Base-by-base conservation (phyloP, 2,888 invertebrate genomes). In the Dryadula phaetusa region DNA sequence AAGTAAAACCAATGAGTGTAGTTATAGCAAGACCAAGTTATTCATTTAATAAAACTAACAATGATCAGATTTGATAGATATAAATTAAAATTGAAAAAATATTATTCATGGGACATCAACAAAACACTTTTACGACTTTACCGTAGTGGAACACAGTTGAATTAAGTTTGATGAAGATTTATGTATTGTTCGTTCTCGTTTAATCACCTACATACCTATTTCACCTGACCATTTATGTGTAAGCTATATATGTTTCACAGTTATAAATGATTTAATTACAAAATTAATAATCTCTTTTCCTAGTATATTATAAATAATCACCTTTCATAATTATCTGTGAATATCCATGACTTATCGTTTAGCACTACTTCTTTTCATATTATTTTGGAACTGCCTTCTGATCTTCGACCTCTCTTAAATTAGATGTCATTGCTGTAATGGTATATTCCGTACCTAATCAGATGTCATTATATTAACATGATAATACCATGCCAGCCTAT, bases 91-190 rank as follows among this genome's bases (percentile, higher is more conserved):
- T 22, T 40, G 22, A 3, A 22, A 22, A 40, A 56, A 40, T 56
- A 56, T 40, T 40, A 60, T 60, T 46, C 60, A 28, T 18, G n/a
- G 14, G 40, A 18, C 60, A 60, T 46, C 60, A 44, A 63, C 12
- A 54, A 28, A 54, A 63, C 63, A 32, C 42, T 37, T 63, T 63
- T 63, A 53, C 53, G 63, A 44, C 28, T 63, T 28, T 22, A 44
- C 44, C 60, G 42, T 60, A 46, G 28, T 60, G 42, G n/a, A n/a
- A n/a, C n/a, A 44, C 44, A 60, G 44, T 25, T 3, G 44, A 44
- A 60, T 42, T 28, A 28, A 44, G 16, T 25, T 54, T 32, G 3
- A 46, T 14, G 12, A 18, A 32, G 42, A 44, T 58, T 60, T 44
- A 60, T 60, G 44, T 46, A 60, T 60, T 44, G 32, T 40, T 20